A percentile compares a stretch with the other conserved stretches of the same genome.
Conservation (phyloP, 2,888 invertebrate genomes). For the Cataglyphis rosenhaueri region DNA sequence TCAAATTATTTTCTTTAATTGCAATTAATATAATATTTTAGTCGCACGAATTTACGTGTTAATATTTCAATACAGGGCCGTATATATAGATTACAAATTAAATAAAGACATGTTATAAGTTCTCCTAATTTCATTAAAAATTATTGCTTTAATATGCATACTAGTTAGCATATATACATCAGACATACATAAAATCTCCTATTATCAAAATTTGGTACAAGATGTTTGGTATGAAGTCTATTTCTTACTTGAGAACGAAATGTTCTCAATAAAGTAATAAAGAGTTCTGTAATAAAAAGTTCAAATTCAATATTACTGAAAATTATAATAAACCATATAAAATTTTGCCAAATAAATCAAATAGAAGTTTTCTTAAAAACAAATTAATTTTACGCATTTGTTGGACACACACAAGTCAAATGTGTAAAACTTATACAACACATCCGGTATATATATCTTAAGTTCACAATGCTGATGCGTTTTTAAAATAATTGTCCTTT, state of each 20-base stretch:
- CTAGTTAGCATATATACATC: conserved; percentile 55
- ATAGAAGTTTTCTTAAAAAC: not conserved
- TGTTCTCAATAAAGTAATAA: not conserved
- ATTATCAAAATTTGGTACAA: conserved; percentile 56
- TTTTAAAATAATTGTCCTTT: conserved; percentile 44
- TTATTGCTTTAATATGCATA: conserved; percentile 64
- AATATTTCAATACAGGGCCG: conserved; percentile 28
- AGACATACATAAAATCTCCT: conserved; percentile 46
- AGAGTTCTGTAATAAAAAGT: not conserved
- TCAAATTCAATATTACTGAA: not conserved
- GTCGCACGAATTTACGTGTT: not conserved
- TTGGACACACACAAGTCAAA: not conserved
- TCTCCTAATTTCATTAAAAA: conserved; percentile 63
- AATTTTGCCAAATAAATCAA: not conserved
- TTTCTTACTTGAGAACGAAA: conserved; percentile 23
- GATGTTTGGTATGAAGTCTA: conserved; percentile 25
- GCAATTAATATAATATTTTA: not conserved
- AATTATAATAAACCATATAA: not conserved
- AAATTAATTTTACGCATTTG: not conserved
- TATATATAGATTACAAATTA: conserved; percentile 26
- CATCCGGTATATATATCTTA: conserved; percentile 9
- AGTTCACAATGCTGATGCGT: conserved; percentile 53
- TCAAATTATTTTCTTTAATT: conserved; percentile 30
- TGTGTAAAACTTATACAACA: not conserved
- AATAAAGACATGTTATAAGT: conserved; percentile 45